Evolutionary conservation across 2,797 vertebrate species (phyloP), one percentile per base, ranked within the genome.

Genomic region (Mionectes olivaceus): DNA sequence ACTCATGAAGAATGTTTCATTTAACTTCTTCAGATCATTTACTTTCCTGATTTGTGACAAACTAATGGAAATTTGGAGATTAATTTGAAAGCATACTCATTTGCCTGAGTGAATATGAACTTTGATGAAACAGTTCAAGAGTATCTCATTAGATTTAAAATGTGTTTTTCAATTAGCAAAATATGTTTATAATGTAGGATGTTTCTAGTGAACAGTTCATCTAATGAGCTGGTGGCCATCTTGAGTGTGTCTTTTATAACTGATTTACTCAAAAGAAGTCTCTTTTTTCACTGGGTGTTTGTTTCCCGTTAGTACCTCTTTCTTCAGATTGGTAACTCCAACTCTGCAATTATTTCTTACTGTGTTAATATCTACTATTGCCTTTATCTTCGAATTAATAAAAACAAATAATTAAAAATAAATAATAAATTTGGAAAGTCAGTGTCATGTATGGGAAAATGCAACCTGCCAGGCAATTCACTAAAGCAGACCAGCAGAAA

Each of bases 1-100:
- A 1, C 56, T 94, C 28, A 19, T 82, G 67, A 90, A 90, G 63
- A 93, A 93, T 88, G 70, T 94, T 88, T 78, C 80, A 71, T 96
- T 97, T 94, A 83, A 75, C 55, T 93, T 94, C 87, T 91, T 91
- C 91, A 92, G 79, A 70, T 93, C 85, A 88, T 95, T 96, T 95
- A 47, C 78, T 37, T 90, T 75, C 63, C 80, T 95, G 89, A 94
- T 95, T 93, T 95, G 85, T 90, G 87, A 87, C 79, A 84, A 49
- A 61, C 37, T 87, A 89, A 94, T 93, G 64, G 90, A 96, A 90
- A 94, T 86, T 52, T 75, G 55, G 81, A 89, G 39, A 70, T 87
- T 79, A 87, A 92, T 89, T 95, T 87, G 86, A 81, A 87, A 91
- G 55, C 80, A 70, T 65, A 41, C 22, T 86, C 65, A 79, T 94